Evolutionary conservation across 2,797 vertebrate species (phyloP).

Genomic region (Onychomys leucogaster): DNA sequence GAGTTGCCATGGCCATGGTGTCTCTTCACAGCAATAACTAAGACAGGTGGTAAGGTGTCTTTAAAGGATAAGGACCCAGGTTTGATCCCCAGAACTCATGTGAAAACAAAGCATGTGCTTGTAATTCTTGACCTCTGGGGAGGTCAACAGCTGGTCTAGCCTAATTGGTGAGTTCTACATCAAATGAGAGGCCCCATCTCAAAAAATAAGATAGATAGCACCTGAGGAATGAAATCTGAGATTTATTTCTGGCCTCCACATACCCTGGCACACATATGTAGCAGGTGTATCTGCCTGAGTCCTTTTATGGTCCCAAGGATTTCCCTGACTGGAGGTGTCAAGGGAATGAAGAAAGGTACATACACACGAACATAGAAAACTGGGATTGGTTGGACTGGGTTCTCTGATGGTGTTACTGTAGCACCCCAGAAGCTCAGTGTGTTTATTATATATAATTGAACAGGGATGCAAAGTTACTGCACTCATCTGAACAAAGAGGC

Average conservation of each 20-base stretch:
- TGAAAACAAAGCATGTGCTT: background rate
- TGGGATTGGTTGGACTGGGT: background rate
- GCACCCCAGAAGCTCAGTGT: background rate
- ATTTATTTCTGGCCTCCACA: background rate
- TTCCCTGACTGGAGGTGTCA: background rate
- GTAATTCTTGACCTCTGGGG: too few relatives aligned
- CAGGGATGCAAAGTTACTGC: background rate
- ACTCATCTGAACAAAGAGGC: background rate
- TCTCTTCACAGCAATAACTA: background rate
- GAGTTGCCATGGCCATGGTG: background rate
- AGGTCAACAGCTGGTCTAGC: background rate
- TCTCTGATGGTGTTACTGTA: background rate
- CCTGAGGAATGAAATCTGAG: background rate
- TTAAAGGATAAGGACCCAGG: background rate
- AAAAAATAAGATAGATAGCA: background rate
- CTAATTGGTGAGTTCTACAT: background rate
- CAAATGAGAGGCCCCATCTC: background rate
- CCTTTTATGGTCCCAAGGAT: background rate
- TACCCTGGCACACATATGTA: too few relatives aligned
- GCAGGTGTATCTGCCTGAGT: too few relatives aligned
- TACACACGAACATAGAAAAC: background rate
- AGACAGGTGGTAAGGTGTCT: background rate
- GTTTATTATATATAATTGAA: background rate
- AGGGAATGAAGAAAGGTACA: background rate
- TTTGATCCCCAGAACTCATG: background rate